These are phyloP conservation scores for Asobara japonica DNA, from an alignment of 1,140 invertebrate species.

Conservation along the genomic window DNA sequence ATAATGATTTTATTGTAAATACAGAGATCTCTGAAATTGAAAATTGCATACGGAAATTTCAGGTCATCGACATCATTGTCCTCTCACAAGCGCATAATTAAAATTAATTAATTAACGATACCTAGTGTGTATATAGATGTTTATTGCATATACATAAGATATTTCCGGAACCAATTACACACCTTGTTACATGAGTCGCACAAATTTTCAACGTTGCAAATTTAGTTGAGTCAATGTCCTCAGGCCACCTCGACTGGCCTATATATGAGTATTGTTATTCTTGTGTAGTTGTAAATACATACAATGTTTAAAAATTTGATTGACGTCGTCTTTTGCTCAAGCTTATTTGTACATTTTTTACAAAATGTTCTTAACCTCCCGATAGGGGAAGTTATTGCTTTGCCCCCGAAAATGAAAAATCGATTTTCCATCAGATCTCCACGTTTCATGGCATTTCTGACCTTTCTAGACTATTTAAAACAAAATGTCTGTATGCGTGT, in stretches of 20 bases:
- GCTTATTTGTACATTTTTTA: no score
- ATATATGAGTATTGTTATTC: slow-evolving; percentile 12
- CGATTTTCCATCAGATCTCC: no score
- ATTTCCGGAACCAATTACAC: slow-evolving; percentile 36
- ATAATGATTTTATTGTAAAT: background rate
- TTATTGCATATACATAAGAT: slow-evolving; percentile 27
- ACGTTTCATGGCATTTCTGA: no score
- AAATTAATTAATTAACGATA: background rate
- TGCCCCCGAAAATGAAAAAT: no score
- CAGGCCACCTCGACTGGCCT: background rate
- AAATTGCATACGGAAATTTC: no score
- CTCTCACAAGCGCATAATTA: background rate
- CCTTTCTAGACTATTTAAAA: no score
- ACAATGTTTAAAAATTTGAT: slow-evolving; percentile 3
- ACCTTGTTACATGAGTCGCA: slow-evolving; percentile 43
- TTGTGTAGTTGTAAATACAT: slow-evolving; percentile 23
- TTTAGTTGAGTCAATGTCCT: slow-evolving; percentile 19
- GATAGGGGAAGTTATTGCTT: no score
- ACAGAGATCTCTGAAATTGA: background rate
- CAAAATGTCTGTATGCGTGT: no score
- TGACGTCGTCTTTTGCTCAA: background rate
- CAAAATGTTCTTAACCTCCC: no score
- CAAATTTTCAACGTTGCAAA: slow-evolving; percentile 40
- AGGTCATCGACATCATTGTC: no score
- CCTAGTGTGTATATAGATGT: slow-evolving; percentile 43